Percentiles rank a stretch among this genome's conserved stretches.
Conservation (phyloP, 2,113 vertebrate species). For the Ariopsis seemanni region DNA sequence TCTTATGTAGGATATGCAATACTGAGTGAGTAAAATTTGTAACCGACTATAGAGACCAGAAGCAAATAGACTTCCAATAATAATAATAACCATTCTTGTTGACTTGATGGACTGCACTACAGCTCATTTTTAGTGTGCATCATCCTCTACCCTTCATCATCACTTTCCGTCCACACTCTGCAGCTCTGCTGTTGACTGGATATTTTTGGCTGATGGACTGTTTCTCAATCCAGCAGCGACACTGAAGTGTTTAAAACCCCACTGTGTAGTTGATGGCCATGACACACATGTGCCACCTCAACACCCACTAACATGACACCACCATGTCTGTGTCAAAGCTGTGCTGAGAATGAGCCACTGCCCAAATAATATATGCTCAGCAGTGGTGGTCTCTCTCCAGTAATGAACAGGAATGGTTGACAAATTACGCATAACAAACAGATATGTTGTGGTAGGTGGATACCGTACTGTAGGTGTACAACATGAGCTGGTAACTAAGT, state of each 20-base stretch:
- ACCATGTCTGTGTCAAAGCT: neutral
- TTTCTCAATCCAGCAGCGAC: neutral
- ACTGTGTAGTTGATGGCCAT: neutral
- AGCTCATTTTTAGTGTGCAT: neutral
- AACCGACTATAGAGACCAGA: neutral
- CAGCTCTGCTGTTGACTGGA: neutral
- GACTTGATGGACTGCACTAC: neutral
- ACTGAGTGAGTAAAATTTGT: neutral
- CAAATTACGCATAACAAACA: neutral
- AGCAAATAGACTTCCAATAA: neutral
- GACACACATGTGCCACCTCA: neutral
- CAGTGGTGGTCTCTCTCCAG: neutral
- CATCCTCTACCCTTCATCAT: neutral
- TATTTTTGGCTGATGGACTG: slow-evolving; percentile 8
- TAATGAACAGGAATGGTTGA: neutral
- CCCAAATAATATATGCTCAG: neutral
- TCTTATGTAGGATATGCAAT: no score
- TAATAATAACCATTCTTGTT: neutral
- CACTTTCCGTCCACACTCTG: neutral
- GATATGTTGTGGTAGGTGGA: neutral
- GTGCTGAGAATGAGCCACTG: neutral
- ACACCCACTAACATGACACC: slow-evolving; percentile 13
- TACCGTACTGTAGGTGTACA: neutral
- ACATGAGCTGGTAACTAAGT: neutral
- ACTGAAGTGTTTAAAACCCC: slow-evolving; percentile 6